These are phyloP conservation scores for Trissoscelio sp. DNA, from an alignment of 2,888 invertebrate genomes.

Conservation along the genomic window DNA sequence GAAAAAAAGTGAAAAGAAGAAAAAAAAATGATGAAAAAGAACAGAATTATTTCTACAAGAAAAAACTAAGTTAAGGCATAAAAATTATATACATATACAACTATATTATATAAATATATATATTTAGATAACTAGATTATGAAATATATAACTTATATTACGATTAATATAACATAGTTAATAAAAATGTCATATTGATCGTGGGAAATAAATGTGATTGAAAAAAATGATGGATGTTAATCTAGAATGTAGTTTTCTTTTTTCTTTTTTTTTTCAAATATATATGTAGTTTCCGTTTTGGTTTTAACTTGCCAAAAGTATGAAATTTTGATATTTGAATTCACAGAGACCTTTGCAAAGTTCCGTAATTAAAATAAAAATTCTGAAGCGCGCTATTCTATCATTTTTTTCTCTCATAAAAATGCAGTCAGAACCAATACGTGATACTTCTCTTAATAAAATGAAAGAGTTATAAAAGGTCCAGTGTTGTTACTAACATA, in stretches of 20 bases:
- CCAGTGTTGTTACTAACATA: slow-evolving; percentile 74
- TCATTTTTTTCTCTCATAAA: slow-evolving; percentile 64
- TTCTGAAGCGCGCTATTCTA: slow-evolving; percentile 10
- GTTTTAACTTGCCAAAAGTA: slow-evolving; percentile 22
- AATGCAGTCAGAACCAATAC: slow-evolving; percentile 72
- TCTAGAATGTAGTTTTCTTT: slow-evolving; percentile 1
- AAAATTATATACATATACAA: slow-evolving; percentile 74
- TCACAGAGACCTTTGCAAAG: neutral
- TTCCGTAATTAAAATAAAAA: neutral
- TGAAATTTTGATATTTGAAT: slow-evolving; percentile 8
- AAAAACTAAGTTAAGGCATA: slow-evolving; percentile 77
- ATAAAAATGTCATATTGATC: slow-evolving; percentile 72
- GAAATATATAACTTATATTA: slow-evolving; percentile 75
- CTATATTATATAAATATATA: slow-evolving; percentile 74
- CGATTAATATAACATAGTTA: slow-evolving; percentile 68
- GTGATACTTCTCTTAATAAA: slow-evolving; percentile 73
- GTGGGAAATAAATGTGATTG: slow-evolving; percentile 52
- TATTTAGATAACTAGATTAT: slow-evolving; percentile 80
- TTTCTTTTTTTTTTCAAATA: too few relatives aligned
- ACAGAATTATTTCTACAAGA: slow-evolving; percentile 80
- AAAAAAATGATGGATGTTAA: slow-evolving; percentile 60
- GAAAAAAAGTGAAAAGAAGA: slow-evolving; percentile 64
- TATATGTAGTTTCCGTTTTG: neutral
- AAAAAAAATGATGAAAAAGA: slow-evolving; percentile 25
- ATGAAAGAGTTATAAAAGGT: slow-evolving; percentile 71